Conservation (phyloP, 2,888 invertebrate genomes). For the Apamea crenata region DNA sequence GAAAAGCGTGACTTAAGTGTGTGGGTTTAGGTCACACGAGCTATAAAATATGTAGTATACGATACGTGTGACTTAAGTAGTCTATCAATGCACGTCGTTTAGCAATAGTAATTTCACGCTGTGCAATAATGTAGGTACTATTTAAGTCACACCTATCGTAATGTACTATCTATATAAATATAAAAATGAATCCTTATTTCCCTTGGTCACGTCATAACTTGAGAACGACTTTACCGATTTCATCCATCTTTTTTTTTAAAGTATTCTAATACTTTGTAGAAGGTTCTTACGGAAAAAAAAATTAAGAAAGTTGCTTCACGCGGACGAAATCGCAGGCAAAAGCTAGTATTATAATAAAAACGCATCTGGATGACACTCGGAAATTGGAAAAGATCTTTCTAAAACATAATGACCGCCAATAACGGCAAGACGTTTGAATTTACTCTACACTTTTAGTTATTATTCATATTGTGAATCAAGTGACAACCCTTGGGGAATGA, state of each 20-base stretch:
- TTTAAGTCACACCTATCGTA: neutral
- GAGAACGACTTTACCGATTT: too few species aligned
- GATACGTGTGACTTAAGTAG: neutral
- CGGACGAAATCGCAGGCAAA: too few species aligned
- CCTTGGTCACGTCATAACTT: too few species aligned
- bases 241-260: too few species aligned
- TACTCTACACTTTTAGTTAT: constrained; percentile 32
- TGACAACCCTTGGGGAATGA: constrained; percentile 19
- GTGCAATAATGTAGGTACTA: neutral
- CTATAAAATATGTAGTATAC: neutral
- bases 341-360: constrained; percentile 15
- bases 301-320: too few species aligned
- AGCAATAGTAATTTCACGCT: neutral
- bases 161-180: neutral
- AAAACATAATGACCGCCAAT: constrained; percentile 27
- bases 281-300: too few species aligned
- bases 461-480: constrained; percentile 23
- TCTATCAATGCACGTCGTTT: neutral
- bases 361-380: constrained; percentile 11
- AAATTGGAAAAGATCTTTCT: constrained; percentile 19
- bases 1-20: neutral
- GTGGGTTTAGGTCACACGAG: neutral
- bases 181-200: too few species aligned
- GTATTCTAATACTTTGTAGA: too few species aligned
- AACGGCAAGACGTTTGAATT: constrained; percentile 20